phyloP scores from a whole-genome alignment of 2,888 invertebrate species.

The Gisinianus flammeolus region DNA sequence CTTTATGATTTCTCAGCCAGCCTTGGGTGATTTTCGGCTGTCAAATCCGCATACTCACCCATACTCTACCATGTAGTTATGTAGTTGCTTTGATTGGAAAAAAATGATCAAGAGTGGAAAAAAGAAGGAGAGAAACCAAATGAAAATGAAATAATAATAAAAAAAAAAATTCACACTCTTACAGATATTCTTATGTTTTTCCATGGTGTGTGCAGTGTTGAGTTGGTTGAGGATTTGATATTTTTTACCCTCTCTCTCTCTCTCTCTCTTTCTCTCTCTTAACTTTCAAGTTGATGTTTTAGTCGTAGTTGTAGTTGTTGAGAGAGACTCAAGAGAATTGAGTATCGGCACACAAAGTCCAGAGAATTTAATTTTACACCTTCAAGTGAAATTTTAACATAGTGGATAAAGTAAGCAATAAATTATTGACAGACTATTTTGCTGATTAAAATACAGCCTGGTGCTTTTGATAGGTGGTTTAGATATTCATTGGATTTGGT shows the following conservation, averaged over 20 bases:
- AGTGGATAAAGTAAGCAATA: constrained; percentile 32
- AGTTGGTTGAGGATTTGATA: not conserved
- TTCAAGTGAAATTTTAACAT: constrained; percentile 37
- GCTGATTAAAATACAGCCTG: constrained; percentile 37
- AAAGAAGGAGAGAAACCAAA: too few species aligned
- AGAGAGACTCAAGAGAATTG: not conserved
- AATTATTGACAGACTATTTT: constrained; percentile 45
- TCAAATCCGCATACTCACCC: constrained; percentile 24
- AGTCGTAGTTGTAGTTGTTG: too few species aligned
- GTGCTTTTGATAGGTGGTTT: constrained; percentile 24
- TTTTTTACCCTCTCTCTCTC: not conserved
- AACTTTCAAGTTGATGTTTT: not conserved
- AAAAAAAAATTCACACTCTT: constrained; percentile 36
- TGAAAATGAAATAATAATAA: too few species aligned
- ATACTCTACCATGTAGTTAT: constrained; percentile 4
- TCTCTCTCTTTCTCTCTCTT: not conserved
- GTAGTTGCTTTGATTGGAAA: constrained; percentile 38
- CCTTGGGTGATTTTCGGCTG: constrained; percentile 42
- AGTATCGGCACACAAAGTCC: constrained; percentile 33
- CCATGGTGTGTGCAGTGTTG: not conserved
- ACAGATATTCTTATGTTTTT: not conserved
- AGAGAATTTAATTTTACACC: constrained; percentile 40
- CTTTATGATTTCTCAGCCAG: constrained; percentile 32
- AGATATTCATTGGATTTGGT: constrained; percentile 41
- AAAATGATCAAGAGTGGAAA: constrained; percentile 8